These are phyloP conservation scores for Anorthoa munda DNA, from an alignment of 2,888 invertebrate species.

Conservation along the genomic window DNA sequence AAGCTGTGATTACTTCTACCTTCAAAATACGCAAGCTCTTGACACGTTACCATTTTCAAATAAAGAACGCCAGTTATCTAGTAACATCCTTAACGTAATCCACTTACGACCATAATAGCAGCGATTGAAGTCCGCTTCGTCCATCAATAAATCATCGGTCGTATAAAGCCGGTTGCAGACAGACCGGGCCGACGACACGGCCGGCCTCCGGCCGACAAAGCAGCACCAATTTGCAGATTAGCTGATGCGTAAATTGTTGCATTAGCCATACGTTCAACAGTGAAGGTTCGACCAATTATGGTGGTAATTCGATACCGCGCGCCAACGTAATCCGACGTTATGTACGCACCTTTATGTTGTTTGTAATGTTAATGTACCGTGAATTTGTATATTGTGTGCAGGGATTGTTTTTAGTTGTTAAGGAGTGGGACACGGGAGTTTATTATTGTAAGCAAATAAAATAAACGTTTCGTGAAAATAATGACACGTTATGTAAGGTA, in stretches of 20 bases:
- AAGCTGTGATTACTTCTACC: background rate
- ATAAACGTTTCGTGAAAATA: constrained; percentile 29
- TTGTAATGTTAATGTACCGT: constrained; percentile 71
- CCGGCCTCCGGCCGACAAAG: constrained; percentile 82
- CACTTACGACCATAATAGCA: constrained; percentile 39
- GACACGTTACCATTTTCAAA: constrained; percentile 24
- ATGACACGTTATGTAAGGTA: constrained; percentile 1
- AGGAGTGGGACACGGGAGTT: constrained; percentile 31
- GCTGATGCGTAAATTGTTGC: constrained; percentile 89
- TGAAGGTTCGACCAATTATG: constrained; percentile 82
- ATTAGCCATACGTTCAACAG: constrained; percentile 82
- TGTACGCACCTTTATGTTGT: constrained; percentile 76
- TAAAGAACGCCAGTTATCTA: constrained; percentile 33
- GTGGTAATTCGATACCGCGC: constrained; percentile 79
- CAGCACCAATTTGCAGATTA: constrained; percentile 88
- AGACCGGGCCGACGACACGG: constrained; percentile 73
- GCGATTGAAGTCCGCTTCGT: constrained; percentile 55
- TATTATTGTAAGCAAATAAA: constrained; percentile 42
- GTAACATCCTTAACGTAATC: constrained; percentile 43
- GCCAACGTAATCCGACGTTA: constrained; percentile 69
- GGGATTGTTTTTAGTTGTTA: constrained; percentile 54
- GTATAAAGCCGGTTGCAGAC: constrained; percentile 74
- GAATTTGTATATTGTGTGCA: constrained; percentile 65
- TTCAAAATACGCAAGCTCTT: background rate
- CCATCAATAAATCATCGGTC: constrained; percentile 55